Evolutionary conservation across 2,113 vertebrate genomes (phyloP), one percentile per base, ranked within the genome.

Genomic region (Xerus inauris): DNA sequence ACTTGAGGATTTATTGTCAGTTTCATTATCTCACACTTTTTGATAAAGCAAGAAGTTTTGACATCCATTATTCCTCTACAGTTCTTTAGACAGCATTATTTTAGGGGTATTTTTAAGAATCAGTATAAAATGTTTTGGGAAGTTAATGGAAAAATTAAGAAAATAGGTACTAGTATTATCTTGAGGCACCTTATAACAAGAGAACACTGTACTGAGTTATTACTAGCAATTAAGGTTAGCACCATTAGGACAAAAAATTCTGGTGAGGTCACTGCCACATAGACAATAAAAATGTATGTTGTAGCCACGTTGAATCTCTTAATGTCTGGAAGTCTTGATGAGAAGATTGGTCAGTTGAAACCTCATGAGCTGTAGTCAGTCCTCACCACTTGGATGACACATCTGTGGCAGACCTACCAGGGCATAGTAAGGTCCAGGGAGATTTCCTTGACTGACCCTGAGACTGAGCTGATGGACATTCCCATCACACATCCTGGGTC

Each of bases 1-100:
- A 24, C 24, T 26, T 96, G 87, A 12, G 32, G 8, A 3, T 80
- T 76, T 45, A 10, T 94, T 97, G 30, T n/a, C n/a, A n/a, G n/a
- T n/a, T n/a, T n/a, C n/a, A n/a, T n/a, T n/a, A n/a, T n/a, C n/a
- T n/a, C n/a, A n/a, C n/a, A n/a, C n/a, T n/a, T n/a, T n/a, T n/a
- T n/a, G n/a, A n/a, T n/a, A n/a, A n/a, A n/a, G n/a, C n/a, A n/a
- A n/a, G n/a, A n/a, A 95, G 12, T 47, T 62, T 62, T 82, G 42
- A 54, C 57, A 20, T 82, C 59, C 3, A 24, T 94, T 86, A 65
- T 62, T 67, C 22, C 73, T 77, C 45, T 73, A 47, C 3, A 22
- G 62, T 14, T 83, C 13, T 64, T 75, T 54, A 59, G 57, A 47
- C 20, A 32, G 54, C 26, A 22, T 89, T 93, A 73, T 76, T 87